Evolutionary conservation across 1,140 invertebrate genomes (phyloP), one percentile per base, ranked within the genome.

Genomic region (Delia radicum): DNA sequence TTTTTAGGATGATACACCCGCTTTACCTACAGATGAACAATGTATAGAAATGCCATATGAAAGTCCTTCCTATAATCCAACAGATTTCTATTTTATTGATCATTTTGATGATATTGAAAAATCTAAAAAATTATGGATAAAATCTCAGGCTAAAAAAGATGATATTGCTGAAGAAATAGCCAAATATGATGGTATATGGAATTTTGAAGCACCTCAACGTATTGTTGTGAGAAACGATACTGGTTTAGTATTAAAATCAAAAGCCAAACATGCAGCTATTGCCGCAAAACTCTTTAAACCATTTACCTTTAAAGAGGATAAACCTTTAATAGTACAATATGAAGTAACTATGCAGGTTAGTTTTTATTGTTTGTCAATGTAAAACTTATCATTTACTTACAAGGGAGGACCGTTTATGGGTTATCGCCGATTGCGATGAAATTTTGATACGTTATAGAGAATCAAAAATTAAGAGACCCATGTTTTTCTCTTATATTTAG

Each of bases 261-360:
- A 97, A 89, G 98, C 97, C 7, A 96, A 97, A 82, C 98, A 99
- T 88, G 94, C 98, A 72, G 98, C 98, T 6, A 96, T 99, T 80
- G 90, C 97, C 15, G 89, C 94, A n/a, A 88, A 91, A 37, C 87
- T 99, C 7, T 88, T 89, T 65, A 93, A 91, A 82, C 92, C 94
- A 18, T 99, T 98, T 87, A 88, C 93, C 33, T 99, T 99, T 85
- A 89, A 84, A 33, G n/a, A 78, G 31, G 91, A 92, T 62, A 96
- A 95, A 81, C 96, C 96, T 0, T 88, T 99, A 27, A 89, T 99
- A 81, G 92, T 99, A 10, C 98, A 99, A 87, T 99, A 97, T 89
- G 97, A 96, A 90, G 94, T 96, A 71, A 90, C 90, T 75, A 87
- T 90, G 88, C 89, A 90, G 88, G 89, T 89, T 78, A 75, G 81